Evolutionary conservation across 2,888 invertebrate species (phyloP), one percentile per base, ranked within the genome.

Genomic region (Ceriagrion tenellum): DNA sequence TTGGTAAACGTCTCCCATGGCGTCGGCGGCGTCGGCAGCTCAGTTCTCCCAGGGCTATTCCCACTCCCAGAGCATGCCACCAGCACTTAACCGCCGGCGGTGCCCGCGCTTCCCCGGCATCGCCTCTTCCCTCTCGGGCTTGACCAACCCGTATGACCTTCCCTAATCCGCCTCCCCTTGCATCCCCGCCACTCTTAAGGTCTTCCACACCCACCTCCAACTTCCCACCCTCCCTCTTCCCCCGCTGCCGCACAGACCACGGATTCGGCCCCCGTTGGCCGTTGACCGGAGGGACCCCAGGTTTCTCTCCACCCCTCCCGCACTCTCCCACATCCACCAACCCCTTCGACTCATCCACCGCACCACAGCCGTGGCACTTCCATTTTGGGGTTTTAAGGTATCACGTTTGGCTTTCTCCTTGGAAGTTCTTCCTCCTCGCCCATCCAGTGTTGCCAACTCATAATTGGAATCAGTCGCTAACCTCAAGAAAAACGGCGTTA

Each of bases 391-490:
- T 89, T 74, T 74, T n/a, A 63, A 13, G 47, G n/a, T 74, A 89
- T 89, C 89, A 89, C 89, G 89, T 89, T 89, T 26, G 89, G 55
- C 55, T 89, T 55, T 89, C 26, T 55, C 55, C 16, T n/a, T 4
- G 55, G 26, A 89, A 55, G 55, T 47, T n/a, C 55, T 20, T 23
- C 13, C 81, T 26, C 69, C 47, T 8, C 47, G 2, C 8, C 47
- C 47, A 47, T 47, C 47, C 47, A 2, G 4, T 47, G 47, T 2
- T 47, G 47, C 47, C 47, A 47, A 47, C 8, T 47, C 8, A 47
- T 47, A 47, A 47, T 47, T 47, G 47, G 47, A 47, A 4, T 47
- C 47, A 47, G 47, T 8, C 2, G 47, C 47, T 47, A 47, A 47
- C 2, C 8, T 47, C 47, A 47, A 47, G 47, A 47, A 47, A 47